Conservation (phyloP, 1,140 invertebrate species). For the Temnothorax nylanderi region DNA sequence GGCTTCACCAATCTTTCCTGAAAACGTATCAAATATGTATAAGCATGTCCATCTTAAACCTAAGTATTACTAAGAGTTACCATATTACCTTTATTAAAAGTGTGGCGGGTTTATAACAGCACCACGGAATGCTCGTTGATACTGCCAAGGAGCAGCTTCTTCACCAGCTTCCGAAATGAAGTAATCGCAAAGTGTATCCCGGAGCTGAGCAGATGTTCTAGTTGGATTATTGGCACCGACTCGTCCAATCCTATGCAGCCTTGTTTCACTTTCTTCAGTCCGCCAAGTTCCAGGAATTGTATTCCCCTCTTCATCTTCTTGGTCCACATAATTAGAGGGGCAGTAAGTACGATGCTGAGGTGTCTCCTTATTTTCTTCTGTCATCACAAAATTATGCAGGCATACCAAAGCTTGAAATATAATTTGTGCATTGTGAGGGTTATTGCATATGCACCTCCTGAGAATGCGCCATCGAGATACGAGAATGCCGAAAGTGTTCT, state of each 20-base stretch:
- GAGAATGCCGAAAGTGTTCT: background rate
- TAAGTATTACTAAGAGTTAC: too few species aligned
- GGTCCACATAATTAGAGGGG: background rate
- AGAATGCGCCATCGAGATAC: background rate
- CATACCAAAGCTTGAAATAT: background rate
- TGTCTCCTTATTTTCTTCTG: background rate
- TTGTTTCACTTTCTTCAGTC: background rate
- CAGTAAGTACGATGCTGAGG: background rate
- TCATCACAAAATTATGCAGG: background rate
- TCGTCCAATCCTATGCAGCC: background rate
- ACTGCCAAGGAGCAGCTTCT: background rate
- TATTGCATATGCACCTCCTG: background rate
- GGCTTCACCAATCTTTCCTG: slow-evolving; percentile 98
- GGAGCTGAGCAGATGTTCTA: background rate
- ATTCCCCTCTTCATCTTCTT: background rate
- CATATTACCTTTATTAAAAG: slow-evolving; percentile 87
- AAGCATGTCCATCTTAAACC: background rate
- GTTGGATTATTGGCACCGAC: background rate
- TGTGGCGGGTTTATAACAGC: background rate
- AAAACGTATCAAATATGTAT: background rate
- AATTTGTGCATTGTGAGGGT: background rate
- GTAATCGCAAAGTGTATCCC: background rate
- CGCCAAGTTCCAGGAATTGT: background rate
- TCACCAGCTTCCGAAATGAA: background rate
- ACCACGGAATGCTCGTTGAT: background rate